These are phyloP conservation scores for Pandemis cinnamomeana DNA, from an alignment of 2,888 invertebrate genomes.

Conservation along the genomic window DNA sequence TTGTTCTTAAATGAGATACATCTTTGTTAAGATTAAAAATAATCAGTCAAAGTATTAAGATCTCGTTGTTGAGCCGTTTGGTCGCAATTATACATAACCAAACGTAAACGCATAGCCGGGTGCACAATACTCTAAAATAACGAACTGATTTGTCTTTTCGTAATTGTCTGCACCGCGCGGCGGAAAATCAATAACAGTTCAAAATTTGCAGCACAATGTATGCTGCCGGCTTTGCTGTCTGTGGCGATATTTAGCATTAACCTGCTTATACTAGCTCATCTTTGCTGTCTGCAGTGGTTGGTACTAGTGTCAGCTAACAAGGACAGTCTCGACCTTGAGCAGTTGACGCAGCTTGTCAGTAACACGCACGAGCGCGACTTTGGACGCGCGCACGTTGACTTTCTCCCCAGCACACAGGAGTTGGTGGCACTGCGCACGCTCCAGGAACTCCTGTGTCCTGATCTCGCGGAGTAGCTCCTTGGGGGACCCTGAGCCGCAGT, in stretches of 20 bases:
- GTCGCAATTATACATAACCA: conserved; percentile 30
- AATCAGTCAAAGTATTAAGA: conserved; percentile 75
- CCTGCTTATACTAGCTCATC: not conserved
- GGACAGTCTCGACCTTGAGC: conserved; percentile 91
- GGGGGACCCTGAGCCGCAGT: conserved; percentile 84
- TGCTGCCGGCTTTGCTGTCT: not conserved
- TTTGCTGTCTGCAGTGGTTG: not conserved
- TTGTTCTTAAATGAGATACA: conserved; percentile 80
- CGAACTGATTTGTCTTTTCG: not conserved
- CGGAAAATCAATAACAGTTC: not conserved
- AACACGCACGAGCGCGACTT: conserved; percentile 92
- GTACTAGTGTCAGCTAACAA: conserved; percentile 85
- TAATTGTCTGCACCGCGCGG: not conserved
- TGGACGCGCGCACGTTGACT: conserved; percentile 91
- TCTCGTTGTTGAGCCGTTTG: conserved; percentile 69
- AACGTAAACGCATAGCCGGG: conserved; percentile 16
- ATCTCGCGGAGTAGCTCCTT: conserved; percentile 86
- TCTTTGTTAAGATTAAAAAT: conserved; percentile 64
- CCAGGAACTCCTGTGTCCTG: conserved; percentile 91
- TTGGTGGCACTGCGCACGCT: conserved; percentile 92
- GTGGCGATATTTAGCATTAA: not conserved
- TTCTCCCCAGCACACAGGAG: conserved; percentile 91
- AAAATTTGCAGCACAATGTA: not conserved
- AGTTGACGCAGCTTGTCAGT: conserved; percentile 93
- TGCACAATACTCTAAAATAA: conserved; percentile 12